Percentiles rank a stretch among this genome's conserved stretches.
Conservation (phyloP, 92 coral and sea anemone species). For the Parazoanthus atlanticus region DNA sequence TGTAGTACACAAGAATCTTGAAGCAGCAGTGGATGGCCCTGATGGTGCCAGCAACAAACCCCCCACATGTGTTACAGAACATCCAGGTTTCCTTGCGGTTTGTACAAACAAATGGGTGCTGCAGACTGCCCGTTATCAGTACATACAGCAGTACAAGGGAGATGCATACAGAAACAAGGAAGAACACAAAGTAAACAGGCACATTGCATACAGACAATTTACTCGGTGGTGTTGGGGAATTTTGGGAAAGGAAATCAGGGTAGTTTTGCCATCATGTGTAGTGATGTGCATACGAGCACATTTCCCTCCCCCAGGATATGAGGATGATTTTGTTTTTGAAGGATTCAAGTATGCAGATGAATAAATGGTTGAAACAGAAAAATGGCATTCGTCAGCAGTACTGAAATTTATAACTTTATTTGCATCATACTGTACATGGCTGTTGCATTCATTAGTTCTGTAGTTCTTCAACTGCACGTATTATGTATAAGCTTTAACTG, state of each 20-base stretch:
- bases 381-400: not conserved
- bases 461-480: not conserved
- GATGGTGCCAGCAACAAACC: slow-evolving; percentile 1
- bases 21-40: slow-evolving; percentile 14
- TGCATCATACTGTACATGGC: slow-evolving; percentile 3
- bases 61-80: slow-evolving; percentile 14
- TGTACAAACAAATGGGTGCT: slow-evolving; percentile 27
- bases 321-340: slow-evolving; percentile 51
- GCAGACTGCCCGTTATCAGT: slow-evolving; percentile 28
- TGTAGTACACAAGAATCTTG: slow-evolving; percentile 23
- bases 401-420: slow-evolving; percentile 10
- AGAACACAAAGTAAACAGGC: slow-evolving; percentile 40
- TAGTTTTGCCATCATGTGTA: slow-evolving; percentile 47
- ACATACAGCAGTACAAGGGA: slow-evolving; percentile 18
- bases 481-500: not conserved
- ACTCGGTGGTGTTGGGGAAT: slow-evolving; percentile 48
- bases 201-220: slow-evolving; percentile 51
- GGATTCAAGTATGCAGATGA: slow-evolving; percentile 44
- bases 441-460: not conserved
- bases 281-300: slow-evolving; percentile 44
- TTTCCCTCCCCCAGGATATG: slow-evolving; percentile 48
- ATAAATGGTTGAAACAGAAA: slow-evolving; percentile 13
- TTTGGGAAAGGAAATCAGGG: slow-evolving; percentile 46
- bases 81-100: slow-evolving; percentile 27
- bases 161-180: slow-evolving; percentile 24